Conservation (phyloP, 2,797 vertebrate genomes). For the Acrossocheilus wenchowensis region DNA sequence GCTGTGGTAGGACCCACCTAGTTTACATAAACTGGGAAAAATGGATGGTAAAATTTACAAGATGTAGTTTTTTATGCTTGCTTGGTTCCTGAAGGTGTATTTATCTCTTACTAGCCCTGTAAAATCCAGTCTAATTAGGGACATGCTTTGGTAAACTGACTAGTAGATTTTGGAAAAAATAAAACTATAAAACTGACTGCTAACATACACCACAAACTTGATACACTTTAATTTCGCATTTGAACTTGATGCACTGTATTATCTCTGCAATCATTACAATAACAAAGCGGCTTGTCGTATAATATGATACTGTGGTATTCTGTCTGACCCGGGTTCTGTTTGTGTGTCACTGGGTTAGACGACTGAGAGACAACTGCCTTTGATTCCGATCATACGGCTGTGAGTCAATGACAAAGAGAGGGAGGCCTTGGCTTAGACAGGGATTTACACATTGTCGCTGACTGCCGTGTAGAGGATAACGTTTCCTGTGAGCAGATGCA, state of each 20-base stretch:
- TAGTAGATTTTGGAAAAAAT: not conserved
- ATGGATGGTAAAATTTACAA: not conserved
- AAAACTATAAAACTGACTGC: not conserved
- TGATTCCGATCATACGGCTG: slow-evolving; percentile 10
- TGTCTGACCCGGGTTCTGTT: slow-evolving; percentile 2
- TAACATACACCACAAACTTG: not conserved
- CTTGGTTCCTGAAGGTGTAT: not conserved
- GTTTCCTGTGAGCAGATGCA: not conserved
- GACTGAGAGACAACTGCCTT: not conserved
- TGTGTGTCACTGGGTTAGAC: slow-evolving; percentile 34
- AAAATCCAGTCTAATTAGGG: not conserved
- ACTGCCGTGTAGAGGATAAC: not conserved
- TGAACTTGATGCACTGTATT: not conserved
- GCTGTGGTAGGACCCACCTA: not conserved
- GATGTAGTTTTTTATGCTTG: not conserved
- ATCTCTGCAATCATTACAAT: slow-evolving; percentile 10
- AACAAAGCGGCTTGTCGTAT: not conserved
- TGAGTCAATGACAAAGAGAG: not conserved
- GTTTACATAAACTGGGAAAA: not conserved
- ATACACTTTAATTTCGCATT: not conserved
- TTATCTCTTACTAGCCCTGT: not conserved
- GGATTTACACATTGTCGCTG: slow-evolving; percentile 31
- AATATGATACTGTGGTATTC: not conserved
- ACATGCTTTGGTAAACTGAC: not conserved
- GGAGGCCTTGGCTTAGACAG: not conserved